A percentile compares a stretch with the other conserved stretches of the same genome.
Evolutionary conservation across 30 jellyfish, hydroid and myxozoan species (phyloP).

Genomic region (Rhopilema esculentum): DNA sequence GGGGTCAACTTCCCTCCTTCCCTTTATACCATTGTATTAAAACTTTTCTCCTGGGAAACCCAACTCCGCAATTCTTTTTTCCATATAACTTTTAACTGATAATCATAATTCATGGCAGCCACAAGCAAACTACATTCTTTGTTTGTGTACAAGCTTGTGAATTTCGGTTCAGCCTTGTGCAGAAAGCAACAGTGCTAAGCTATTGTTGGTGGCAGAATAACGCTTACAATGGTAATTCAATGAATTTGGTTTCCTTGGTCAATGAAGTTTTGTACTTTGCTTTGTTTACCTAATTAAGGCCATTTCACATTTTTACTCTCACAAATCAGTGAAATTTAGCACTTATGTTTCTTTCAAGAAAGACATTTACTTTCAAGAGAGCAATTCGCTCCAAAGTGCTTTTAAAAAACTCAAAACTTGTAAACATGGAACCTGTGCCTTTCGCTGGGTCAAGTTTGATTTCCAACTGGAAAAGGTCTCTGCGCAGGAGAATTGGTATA

Average conservation of each 20-base stretch:
- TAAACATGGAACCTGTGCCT: not conserved
- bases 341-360: not conserved
- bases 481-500: not conserved
- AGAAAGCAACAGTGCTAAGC: not conserved
- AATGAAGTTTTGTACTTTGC: not conserved
- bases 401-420: not conserved
- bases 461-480: not conserved
- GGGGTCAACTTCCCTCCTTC: too few relatives aligned
- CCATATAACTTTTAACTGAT: too few relatives aligned
- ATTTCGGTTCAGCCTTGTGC: not conserved
- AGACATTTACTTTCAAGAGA: not conserved
- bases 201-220: not conserved
- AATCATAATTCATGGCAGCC: not conserved
- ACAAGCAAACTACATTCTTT: not conserved
- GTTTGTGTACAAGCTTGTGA: not conserved
- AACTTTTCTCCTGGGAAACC: too few relatives aligned
- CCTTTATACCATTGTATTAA: too few relatives aligned
- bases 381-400: too few relatives aligned
- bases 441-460: too few relatives aligned
- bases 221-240: not conserved
- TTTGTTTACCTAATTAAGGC: not conserved
- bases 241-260: not conserved
- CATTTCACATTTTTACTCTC: not conserved
- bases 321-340: not conserved
- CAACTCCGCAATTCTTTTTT: too few relatives aligned